Evolutionary conservation across 1,140 invertebrate genomes (phyloP), one percentile per base, ranked within the genome.

Genomic region (Zaprionus inermis): DNA sequence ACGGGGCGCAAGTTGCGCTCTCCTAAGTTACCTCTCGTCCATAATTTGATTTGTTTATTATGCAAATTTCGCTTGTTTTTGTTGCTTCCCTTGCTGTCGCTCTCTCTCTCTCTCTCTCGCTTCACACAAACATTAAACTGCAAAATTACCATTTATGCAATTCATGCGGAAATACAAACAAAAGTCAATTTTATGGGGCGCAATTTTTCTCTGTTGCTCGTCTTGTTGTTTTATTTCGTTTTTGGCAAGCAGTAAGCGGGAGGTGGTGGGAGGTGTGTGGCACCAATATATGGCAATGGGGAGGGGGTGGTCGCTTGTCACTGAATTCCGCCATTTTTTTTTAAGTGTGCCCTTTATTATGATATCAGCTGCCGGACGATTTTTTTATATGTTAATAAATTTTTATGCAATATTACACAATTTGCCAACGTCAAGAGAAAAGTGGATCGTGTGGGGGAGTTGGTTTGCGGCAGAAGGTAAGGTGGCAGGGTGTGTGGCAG

Each of bases 131-230:
- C 84, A 83, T 89, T 89, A 89, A 88, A 88, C 77, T 83, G 79
- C 83, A 79, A 89, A 88, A 89, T 89, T 89, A 89, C 84, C 84
- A 89, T 89, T 89, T 84, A 89, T 89, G 81, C 84, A 88, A 89
- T 89, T 88, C 84, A 88, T 81, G 84, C 84, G 84, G 84, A 88
- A 88, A 89, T 84, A 89, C 84, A 89, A 89, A 90, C 80, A 90
- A 89, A 89, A 89, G 81, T 89, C 85, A 81, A 89, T 89, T 89
- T 90, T 90, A 81, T 89, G 81, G 81, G 28, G 49, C 32, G 65
- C 59, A 61, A 55, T 68, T 68, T 59, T 73, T 64, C 54, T 36
- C 30, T 32, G 11, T 46, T 54, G 11, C 36, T 66, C 30, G 30
- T 34, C 12, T 72, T 64, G 16, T 65, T 65, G 54, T 59, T 41